phyloP scores from a whole-genome alignment of 2,113 vertebrate species.

The Falcunculus frontatus region DNA sequence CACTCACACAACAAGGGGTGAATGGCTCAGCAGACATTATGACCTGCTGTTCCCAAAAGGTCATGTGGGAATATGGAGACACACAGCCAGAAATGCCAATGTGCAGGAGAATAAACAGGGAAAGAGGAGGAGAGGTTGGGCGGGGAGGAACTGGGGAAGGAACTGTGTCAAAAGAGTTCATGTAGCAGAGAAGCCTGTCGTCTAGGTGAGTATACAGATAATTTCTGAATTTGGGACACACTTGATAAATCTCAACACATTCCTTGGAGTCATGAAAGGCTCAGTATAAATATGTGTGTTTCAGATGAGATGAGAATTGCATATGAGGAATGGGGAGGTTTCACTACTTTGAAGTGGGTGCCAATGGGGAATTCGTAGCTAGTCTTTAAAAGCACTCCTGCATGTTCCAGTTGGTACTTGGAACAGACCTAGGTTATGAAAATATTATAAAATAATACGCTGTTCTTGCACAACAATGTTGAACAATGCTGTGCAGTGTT shows the following conservation, averaged over 20 bases:
- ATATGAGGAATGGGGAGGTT: neutral
- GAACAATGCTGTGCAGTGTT: neutral
- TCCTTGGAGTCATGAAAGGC: neutral
- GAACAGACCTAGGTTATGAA: neutral
- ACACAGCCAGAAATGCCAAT: neutral
- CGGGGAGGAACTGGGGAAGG: neutral
- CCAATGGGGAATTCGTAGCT: neutral
- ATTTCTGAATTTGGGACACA: neutral
- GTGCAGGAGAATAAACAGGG: neutral
- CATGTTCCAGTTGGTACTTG: neutral
- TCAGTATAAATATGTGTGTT: neutral
- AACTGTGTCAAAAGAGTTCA: neutral
- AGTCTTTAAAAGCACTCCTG: neutral
- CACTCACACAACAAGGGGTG: accelerated
- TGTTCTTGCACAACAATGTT: neutral
- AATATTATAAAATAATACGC: neutral
- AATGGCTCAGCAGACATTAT: neutral
- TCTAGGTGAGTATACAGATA: neutral
- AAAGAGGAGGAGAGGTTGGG: neutral
- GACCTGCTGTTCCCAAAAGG: neutral
- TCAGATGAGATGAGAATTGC: neutral
- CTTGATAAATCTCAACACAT: neutral
- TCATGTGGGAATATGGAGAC: neutral
- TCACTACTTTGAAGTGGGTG: neutral
- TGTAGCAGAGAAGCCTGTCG: neutral